These are phyloP conservation scores for Myiothlypis coronata DNA, from an alignment of 2,797 vertebrate species.

Conservation along the genomic window DNA sequence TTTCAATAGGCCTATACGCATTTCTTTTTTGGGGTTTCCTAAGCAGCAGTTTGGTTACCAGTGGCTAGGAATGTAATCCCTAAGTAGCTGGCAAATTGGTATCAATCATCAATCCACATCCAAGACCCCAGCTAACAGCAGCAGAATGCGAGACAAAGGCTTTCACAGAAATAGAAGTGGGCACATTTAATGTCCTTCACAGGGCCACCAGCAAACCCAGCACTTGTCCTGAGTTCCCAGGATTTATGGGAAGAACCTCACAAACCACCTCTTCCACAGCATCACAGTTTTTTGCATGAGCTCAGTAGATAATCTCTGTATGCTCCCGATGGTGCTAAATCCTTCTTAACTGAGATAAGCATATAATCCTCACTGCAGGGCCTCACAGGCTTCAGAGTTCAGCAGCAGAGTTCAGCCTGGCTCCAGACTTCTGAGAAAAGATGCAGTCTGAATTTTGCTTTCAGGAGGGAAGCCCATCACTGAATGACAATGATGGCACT, in stretches of 20 bases:
- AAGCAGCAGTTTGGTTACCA: neutral
- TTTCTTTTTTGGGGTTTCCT: neutral
- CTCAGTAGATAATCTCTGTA: neutral
- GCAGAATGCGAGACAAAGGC: neutral
- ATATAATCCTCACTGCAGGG: neutral
- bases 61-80: neutral
- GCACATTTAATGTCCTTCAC: neutral
- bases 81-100: neutral
- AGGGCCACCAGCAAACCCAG: neutral
- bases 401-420: neutral
- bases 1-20: neutral
- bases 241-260: neutral
- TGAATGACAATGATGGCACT: neutral
- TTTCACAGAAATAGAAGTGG: neutral
- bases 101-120: neutral
- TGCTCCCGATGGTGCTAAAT: neutral
- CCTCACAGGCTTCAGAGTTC: neutral
- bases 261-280: neutral
- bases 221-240: fast-evolving
- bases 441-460: neutral
- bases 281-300: neutral
- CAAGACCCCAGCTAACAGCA: neutral
- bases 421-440: neutral
- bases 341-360: neutral
- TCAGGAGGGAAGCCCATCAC: neutral